These are phyloP conservation scores for Drosophila mayri DNA, from an alignment of 1,140 invertebrate genomes.

Conservation along the genomic window DNA sequence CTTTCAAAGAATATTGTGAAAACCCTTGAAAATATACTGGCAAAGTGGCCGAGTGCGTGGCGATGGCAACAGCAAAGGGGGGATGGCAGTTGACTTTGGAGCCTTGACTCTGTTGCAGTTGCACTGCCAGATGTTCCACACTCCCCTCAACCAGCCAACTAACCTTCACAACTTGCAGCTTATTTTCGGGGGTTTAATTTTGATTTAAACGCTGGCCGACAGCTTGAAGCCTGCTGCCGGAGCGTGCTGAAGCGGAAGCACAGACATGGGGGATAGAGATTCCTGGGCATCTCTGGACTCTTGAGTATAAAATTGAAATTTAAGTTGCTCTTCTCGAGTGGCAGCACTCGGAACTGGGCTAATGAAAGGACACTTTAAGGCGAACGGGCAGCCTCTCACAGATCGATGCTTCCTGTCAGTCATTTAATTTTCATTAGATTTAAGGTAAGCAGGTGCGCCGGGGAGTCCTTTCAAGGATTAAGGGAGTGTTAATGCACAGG, in stretches of 20 bases:
- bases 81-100: constrained; percentile 62
- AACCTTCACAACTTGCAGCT: constrained; percentile 42
- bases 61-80: constrained; percentile 23
- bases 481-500: neutral
- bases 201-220: constrained; percentile 79
- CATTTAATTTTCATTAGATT: constrained; percentile 79
- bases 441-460: constrained; percentile 58
- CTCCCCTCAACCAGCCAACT: neutral
- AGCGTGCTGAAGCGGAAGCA: constrained; percentile 65
- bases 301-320: constrained; percentile 58
- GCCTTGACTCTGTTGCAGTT: constrained; percentile 61
- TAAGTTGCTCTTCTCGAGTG: constrained; percentile 50
- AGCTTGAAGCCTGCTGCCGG: constrained; percentile 59
- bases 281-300: constrained; percentile 17
- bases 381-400: constrained; percentile 4
- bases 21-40: constrained; percentile 10
- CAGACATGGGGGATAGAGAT: constrained; percentile 25
- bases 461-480: neutral
- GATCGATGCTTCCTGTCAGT: constrained; percentile 35
- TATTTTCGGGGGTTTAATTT: constrained; percentile 80
- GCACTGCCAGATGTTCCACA: constrained; percentile 37
- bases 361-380: constrained; percentile 69
- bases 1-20: constrained; percentile 22
- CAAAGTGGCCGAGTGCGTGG: constrained; percentile 29
- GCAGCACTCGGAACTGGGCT: constrained; percentile 48